phyloP scores from a whole-genome alignment of 2,888 invertebrate genomes.

The Acrobasis suavella region DNA sequence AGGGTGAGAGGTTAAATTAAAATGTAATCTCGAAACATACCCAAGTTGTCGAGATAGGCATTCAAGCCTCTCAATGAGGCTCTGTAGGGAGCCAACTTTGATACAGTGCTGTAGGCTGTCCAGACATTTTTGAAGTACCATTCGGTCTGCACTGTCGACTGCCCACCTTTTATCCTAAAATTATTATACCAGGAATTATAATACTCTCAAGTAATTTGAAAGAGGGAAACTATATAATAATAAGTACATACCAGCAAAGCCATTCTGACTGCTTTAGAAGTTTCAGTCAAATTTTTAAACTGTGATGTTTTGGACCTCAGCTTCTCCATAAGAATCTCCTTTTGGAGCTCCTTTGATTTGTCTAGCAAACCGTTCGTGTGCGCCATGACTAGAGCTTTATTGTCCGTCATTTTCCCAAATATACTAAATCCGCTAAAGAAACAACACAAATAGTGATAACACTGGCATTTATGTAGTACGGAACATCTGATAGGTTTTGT shows the following conservation, averaged over 20 bases:
- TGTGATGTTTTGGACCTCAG: constrained; percentile 92
- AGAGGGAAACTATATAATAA: not conserved
- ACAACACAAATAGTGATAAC: constrained; percentile 46
- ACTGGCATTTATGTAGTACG: constrained; percentile 40
- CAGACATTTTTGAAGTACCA: constrained; percentile 93
- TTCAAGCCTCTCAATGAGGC: constrained; percentile 95
- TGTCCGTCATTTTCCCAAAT: constrained; percentile 58
- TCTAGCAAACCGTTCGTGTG: constrained; percentile 61
- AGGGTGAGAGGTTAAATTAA: too few relatives aligned
- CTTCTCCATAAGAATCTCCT: constrained; percentile 95
- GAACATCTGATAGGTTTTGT: constrained; percentile 53
- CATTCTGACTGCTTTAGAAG: constrained; percentile 93
- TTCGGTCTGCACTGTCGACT: constrained; percentile 91
- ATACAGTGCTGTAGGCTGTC: constrained; percentile 97
- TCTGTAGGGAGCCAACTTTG: constrained; percentile 94
- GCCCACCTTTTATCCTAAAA: constrained; percentile 93
- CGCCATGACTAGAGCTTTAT: constrained; percentile 58
- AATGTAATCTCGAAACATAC: constrained; percentile 59
- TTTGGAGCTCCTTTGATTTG: constrained; percentile 83
- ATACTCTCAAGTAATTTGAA: constrained; percentile 10
- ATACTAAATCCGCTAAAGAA: constrained; percentile 36
- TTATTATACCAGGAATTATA: constrained; percentile 21
- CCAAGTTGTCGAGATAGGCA: constrained; percentile 95
- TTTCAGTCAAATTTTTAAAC: constrained; percentile 91
- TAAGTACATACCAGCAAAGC: constrained; percentile 87